phyloP scores from a whole-genome alignment of 2,888 invertebrate species.

The Thysanoteuthis rhombus region DNA sequence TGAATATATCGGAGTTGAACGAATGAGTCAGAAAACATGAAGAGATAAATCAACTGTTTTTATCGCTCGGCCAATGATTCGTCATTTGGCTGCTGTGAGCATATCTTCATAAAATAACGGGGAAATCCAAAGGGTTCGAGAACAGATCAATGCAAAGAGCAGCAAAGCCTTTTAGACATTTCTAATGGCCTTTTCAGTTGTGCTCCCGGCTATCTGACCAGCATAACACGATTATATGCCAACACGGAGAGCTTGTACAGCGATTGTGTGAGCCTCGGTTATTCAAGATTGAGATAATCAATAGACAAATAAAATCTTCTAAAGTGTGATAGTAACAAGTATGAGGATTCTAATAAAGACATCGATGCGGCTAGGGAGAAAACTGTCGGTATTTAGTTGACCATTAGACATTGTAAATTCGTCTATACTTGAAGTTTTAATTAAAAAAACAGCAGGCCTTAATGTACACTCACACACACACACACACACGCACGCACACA shows the following conservation, averaged over 20 bases:
- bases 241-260: background rate
- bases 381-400: background rate
- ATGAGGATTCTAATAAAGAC: background rate
- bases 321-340: background rate
- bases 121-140: background rate
- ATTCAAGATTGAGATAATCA: background rate
- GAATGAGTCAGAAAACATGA: background rate
- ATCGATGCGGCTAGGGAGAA: background rate
- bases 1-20: background rate
- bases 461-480: too few species aligned
- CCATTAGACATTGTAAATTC: too few species aligned
- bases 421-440: too few species aligned
- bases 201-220: background rate
- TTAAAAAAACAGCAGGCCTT: too few species aligned
- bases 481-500: too few species aligned
- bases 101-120: background rate
- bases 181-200: background rate
- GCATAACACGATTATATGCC: background rate
- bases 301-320: background rate
- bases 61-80: background rate
- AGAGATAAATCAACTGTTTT: background rate
- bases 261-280: background rate
- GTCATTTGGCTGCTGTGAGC: background rate
- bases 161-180: background rate
- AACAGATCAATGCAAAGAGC: background rate